These are phyloP conservation scores for Myiothlypis chrysogaster DNA, from an alignment of 2,797 vertebrate species.

Conservation along the genomic window DNA sequence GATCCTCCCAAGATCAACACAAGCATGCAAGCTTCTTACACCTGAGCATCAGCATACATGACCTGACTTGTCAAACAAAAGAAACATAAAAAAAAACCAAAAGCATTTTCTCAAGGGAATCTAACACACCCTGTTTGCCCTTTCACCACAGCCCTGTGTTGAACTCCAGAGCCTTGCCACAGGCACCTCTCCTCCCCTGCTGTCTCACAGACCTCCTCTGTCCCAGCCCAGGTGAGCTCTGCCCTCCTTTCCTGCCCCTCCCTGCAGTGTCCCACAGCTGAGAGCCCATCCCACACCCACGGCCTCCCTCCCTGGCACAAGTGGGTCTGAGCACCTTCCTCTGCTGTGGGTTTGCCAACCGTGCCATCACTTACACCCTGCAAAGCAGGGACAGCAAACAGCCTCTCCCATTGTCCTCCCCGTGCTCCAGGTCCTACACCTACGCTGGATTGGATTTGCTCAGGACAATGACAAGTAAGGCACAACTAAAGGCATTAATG, in stretches of 20 bases:
- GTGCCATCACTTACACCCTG: neutral
- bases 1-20: slow-evolving; percentile 1
- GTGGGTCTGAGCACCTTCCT: neutral
- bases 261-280: neutral
- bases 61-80: neutral
- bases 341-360: neutral
- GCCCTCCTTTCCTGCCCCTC: neutral
- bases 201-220: neutral
- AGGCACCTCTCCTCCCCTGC: neutral
- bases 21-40: neutral
- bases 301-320: neutral
- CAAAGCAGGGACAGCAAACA: neutral
- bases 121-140: neutral
- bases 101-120: slow-evolving; percentile 49
- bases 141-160: neutral
- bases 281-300: neutral
- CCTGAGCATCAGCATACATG: neutral
- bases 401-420: neutral
- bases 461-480: neutral
- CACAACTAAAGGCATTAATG: neutral
- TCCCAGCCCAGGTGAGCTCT: neutral
- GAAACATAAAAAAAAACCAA: neutral
- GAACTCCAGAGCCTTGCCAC: neutral
- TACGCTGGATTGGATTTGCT: neutral
- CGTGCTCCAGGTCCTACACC: neutral